Percentiles rank a stretch among this genome's conserved stretches.
Evolutionary conservation across 2,113 vertebrate species (phyloP).

Genomic region (Nipponia nippon): DNA sequence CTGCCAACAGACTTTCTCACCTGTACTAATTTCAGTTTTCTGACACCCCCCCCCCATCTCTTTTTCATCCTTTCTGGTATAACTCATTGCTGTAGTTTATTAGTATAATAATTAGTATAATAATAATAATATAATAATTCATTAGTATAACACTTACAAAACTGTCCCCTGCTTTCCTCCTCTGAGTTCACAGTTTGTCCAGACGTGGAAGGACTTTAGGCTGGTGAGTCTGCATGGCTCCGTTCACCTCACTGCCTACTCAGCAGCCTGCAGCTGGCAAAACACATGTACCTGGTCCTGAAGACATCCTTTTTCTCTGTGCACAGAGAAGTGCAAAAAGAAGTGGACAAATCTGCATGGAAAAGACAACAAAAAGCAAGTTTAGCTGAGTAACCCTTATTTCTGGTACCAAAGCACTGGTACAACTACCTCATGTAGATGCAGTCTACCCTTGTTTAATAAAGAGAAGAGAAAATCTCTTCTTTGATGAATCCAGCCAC

Average conservation of each 20-base stretch:
- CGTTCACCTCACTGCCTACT: fast-evolving
- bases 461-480: not conserved
- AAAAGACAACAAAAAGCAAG: not conserved
- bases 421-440: not conserved
- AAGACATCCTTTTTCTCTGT: not conserved
- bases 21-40: not conserved
- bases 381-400: not conserved
- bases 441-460: not conserved
- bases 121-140: too few relatives aligned
- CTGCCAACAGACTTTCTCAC: not conserved
- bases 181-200: not conserved
- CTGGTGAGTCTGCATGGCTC: not conserved
- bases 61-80: not conserved
- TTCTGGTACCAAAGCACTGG: not conserved
- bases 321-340: not conserved
- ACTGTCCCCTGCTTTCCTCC: not conserved
- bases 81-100: not conserved
- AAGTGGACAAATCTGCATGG: fast-evolving
- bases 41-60: not conserved
- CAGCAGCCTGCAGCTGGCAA: not conserved
- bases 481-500: not conserved
- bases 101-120: too few relatives aligned
- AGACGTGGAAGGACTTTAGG: not conserved
- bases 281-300: not conserved
- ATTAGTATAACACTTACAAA: not conserved